Evolutionary conservation across 2,888 invertebrate genomes (phyloP).

Genomic region (Altica lythri): DNA sequence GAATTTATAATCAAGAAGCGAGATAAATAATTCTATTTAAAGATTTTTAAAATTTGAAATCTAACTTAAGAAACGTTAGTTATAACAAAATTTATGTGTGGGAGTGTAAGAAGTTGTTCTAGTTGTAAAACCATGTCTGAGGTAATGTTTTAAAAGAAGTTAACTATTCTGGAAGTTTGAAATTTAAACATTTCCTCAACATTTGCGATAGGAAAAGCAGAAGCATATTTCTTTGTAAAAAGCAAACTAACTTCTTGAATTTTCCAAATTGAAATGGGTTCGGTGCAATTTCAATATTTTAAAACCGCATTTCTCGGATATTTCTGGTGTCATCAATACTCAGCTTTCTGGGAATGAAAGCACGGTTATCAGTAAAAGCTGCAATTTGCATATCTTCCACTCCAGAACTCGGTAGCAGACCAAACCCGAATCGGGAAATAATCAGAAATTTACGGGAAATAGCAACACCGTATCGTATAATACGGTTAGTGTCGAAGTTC

Average conservation of each 20-base stretch:
- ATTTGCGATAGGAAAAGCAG: constrained; percentile 1
- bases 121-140: too few species aligned
- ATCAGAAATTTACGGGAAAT: constrained; percentile 33
- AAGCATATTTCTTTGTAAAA: constrained; percentile 8
- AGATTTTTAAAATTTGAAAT: too few species aligned
- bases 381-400: constrained; percentile 33
- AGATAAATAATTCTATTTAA: too few species aligned
- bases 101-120: too few species aligned
- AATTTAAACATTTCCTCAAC: not conserved
- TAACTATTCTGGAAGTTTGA: not conserved
- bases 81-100: too few species aligned
- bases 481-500: constrained; percentile 33
- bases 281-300: constrained; percentile 24
- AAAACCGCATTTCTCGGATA: constrained; percentile 22
- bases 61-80: too few species aligned
- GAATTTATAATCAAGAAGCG: too few species aligned
- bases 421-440: constrained; percentile 26
- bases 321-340: constrained; percentile 22
- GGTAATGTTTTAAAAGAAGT: too few species aligned
- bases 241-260: constrained; percentile 17
- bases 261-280: constrained; percentile 24
- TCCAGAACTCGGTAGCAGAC: constrained; percentile 17
- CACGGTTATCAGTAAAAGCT: constrained; percentile 28
- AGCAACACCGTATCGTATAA: constrained; percentile 31
- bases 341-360: constrained; percentile 20